Base-by-base conservation (phyloP, 2,888 invertebrate genomes). In the Nomada lathburiana region DNA sequence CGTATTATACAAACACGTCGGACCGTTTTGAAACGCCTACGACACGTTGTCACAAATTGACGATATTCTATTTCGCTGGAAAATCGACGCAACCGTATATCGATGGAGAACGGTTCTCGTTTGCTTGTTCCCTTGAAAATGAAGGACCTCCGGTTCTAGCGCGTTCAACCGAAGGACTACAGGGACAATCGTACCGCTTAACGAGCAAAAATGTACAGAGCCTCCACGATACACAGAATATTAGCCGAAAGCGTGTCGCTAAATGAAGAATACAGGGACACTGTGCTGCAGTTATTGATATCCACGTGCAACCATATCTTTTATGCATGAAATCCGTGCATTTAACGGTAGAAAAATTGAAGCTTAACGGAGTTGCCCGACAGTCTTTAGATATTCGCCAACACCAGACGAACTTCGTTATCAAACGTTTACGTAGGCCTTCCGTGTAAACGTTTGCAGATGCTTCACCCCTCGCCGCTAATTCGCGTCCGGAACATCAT, bases 361-460 rank as follows among this genome's bases (percentile, higher is more conserved):
- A 36, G 47, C 55, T 63, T 42, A 16, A 29, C 16, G 16, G 26
- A 44, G 50, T 59, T 52, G 26, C 7, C 11, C n/a, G 78, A 62
- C 44, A 10, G 26, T 47, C 47, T 36, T 63, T 42, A 13, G 44
- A 53, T 44, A 20, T n/a, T 26, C 9, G 44, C 50, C 29, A 26
- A 57, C 53, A n/a, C 50, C 53, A 71, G 57, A 10, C 1, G 83
- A 55, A 77, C 36, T 59, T 80, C 55, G 74, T 83, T 80, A 69
- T 53, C 72, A 52, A 62, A 76, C 74, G 72, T 86, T 83, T 80
- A 62, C 86, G 53, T 60, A 64, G 76, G 65, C 59, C 74, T 36
- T 53, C 29, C 76, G 71, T 70, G 80, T 50, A 84, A 87, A 84
- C 76, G 70, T 79, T 86, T 73, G 79, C 76, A 60, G 71, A 80